Percentiles rank a stretch among this genome's conserved stretches.
These are phyloP conservation scores for Xiphias gladius DNA, from an alignment of 2,113 vertebrate genomes.

Conservation along the genomic window DNA sequence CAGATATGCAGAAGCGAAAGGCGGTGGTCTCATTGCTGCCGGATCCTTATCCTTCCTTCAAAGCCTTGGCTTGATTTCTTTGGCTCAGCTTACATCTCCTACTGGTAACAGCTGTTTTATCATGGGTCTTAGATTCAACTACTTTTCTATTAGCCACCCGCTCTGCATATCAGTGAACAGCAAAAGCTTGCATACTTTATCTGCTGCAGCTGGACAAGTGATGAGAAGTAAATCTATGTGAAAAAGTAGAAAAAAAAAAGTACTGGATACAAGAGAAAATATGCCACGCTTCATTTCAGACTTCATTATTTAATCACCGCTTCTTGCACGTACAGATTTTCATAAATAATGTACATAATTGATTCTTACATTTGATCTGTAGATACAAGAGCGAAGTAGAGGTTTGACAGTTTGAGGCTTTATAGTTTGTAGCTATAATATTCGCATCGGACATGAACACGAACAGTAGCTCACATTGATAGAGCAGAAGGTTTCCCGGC, in stretches of 20 bases:
- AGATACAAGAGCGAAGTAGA: not conserved
- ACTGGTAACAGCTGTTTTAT: conserved; percentile 54
- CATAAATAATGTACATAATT: conserved; percentile 2
- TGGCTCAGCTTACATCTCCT: conserved; percentile 40
- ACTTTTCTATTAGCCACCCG: conserved; percentile 31
- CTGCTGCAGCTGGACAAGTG: conserved; percentile 18
- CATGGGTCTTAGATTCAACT: conserved; percentile 18
- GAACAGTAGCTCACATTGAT: conserved; percentile 13
- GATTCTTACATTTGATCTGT: conserved; percentile 30
- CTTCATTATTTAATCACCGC: not conserved
- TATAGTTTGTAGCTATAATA: conserved; percentile 6
- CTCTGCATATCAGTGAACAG: conserved; percentile 34
- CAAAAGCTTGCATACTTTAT: conserved; percentile 37
- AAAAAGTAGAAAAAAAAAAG: not conserved
- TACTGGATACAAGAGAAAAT: not conserved
- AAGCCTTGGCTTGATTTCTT: conserved; percentile 42
- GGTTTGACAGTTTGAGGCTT: conserved; percentile 8
- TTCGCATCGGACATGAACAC: conserved; percentile 31
- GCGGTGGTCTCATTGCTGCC: conserved; percentile 47
- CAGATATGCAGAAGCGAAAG: conserved; percentile 65
- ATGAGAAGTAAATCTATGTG: not conserved
- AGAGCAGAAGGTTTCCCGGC: conserved; percentile 24
- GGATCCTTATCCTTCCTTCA: conserved; percentile 62
- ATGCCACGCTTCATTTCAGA: not conserved
- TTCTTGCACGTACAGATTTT: not conserved